Evolutionary conservation across 2,113 vertebrate genomes (phyloP).

Genomic region (Morone chrysops): DNA sequence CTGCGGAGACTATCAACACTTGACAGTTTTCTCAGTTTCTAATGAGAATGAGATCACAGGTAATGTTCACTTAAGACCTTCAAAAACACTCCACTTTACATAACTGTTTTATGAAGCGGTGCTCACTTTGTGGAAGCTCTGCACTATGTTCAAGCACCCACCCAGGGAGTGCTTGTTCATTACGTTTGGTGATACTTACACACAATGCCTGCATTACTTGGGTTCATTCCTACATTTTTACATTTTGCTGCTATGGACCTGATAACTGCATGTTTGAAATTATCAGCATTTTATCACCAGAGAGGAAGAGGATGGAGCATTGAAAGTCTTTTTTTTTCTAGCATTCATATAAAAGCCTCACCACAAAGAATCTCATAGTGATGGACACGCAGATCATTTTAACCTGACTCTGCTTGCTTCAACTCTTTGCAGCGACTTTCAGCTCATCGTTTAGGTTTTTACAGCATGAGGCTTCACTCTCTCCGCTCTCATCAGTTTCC

Average conservation of each 20-base stretch:
- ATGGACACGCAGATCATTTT: no score
- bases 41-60: conserved; percentile 74
- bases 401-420: no score
- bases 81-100: conserved; percentile 71
- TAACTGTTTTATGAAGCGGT: conserved; percentile 48
- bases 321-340: no score
- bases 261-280: neutral
- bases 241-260: conserved; percentile 1
- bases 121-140: conserved; percentile 68
- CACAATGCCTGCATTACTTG: neutral
- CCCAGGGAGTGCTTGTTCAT: conserved; percentile 35
- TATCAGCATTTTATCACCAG: no score
- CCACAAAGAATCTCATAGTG: no score
- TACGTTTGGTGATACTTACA: conserved; percentile 17
- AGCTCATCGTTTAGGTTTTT: no score
- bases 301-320: no score
- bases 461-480: no score
- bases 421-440: no score
- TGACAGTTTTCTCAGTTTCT: conserved; percentile 70
- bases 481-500: no score
- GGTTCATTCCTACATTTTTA: neutral
- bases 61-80: conserved; percentile 75
- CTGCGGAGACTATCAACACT: conserved; percentile 62
- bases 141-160: conserved; percentile 47
- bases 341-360: no score